A percentile compares a stretch with the other conserved stretches of the same genome.
These are phyloP conservation scores for Trichonephila inaurata DNA, from an alignment of 1,140 invertebrate species.

Conservation along the genomic window DNA sequence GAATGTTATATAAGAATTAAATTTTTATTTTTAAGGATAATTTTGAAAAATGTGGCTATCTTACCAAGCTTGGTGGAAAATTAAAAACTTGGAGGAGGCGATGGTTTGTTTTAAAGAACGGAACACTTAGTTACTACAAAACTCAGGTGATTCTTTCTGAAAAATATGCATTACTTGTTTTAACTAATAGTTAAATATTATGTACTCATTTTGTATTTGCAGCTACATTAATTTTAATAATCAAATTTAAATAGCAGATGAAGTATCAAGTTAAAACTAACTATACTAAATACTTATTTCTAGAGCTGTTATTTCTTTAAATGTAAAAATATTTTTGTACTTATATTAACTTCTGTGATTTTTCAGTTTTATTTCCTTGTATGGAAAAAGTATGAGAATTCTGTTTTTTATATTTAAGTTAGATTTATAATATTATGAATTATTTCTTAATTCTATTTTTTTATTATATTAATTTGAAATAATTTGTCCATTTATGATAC, in stretches of 20 bases:
- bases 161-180: not conserved
- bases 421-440: not conserved
- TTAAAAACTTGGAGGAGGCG: slow-evolving; percentile 96
- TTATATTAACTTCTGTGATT: not conserved
- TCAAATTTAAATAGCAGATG: not conserved
- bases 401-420: not conserved
- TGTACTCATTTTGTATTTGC: not conserved
- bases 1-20: not conserved
- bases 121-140: slow-evolving; percentile 95
- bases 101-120: slow-evolving; percentile 97
- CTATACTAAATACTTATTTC: no score
- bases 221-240: not conserved
- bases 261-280: no score
- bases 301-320: no score
- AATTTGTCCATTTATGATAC: no score
- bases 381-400: not conserved
- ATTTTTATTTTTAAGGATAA: slow-evolving; percentile 62
- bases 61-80: slow-evolving; percentile 96
- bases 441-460: no score
- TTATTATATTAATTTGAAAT: not conserved
- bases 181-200: not conserved
- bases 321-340: no score
- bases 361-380: not conserved
- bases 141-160: slow-evolving; percentile 83
- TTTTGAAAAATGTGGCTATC: slow-evolving; percentile 88